Conservation (phyloP, 2,113 vertebrate species). For the Poeciliopsis turrubarensis region DNA sequence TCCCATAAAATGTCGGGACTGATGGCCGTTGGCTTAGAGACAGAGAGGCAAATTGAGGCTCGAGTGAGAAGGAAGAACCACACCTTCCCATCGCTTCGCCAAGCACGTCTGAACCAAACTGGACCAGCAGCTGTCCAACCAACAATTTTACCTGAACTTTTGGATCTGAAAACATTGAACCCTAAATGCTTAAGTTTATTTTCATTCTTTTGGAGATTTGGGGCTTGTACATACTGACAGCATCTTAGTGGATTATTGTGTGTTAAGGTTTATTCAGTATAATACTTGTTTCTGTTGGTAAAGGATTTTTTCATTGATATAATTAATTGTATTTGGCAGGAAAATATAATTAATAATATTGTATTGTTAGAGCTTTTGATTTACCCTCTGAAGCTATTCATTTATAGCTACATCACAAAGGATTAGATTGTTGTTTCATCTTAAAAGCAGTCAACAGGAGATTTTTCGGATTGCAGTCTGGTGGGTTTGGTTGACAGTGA, state of each 20-base stretch:
- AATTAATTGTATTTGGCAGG: background rate
- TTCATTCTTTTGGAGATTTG: background rate
- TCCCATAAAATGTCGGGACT: conserved; percentile 72
- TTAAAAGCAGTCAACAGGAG: too few relatives aligned
- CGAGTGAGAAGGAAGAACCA: conserved; percentile 66
- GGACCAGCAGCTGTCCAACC: conserved; percentile 54
- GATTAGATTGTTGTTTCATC: too few relatives aligned
- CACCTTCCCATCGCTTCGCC: conserved; percentile 33
- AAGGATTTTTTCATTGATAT: background rate
- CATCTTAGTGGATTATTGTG: background rate
- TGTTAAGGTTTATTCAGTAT: background rate
- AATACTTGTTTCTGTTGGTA: background rate
- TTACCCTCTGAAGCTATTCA: background rate
- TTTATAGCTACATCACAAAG: too few relatives aligned
- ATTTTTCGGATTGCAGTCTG: too few relatives aligned
- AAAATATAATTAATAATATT: background rate
- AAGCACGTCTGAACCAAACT: conserved; percentile 65
- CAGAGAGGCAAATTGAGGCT: conserved; percentile 75
- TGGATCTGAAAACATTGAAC: conserved; percentile 24
- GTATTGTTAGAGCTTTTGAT: background rate
- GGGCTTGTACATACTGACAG: background rate
- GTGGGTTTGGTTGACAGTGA: too few relatives aligned
- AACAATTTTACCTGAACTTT: conserved; percentile 35
- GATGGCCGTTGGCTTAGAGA: conserved; percentile 79
- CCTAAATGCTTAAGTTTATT: conserved; percentile 5